Percentiles rank a stretch among this genome's conserved stretches.
Evolutionary conservation across 2,797 vertebrate species (phyloP).

Genomic region (Heterohyrax brucei): DNA sequence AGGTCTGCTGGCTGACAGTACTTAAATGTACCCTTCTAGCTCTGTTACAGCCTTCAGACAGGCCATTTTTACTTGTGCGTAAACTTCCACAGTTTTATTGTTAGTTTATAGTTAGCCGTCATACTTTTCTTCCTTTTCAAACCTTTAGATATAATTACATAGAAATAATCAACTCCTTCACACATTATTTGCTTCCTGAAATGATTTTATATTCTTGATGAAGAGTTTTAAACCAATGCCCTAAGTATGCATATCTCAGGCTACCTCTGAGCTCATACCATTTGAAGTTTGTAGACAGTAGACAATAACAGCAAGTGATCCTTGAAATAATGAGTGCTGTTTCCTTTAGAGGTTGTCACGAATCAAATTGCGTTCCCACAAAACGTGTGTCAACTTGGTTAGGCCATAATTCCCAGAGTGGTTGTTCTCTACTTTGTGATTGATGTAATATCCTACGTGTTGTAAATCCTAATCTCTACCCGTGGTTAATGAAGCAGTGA

Average conservation of each 20-base stretch:
- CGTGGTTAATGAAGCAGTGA: too few species aligned
- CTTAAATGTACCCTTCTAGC: not conserved
- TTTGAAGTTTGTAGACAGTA: slow-evolving; percentile 50
- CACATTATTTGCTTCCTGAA: not conserved
- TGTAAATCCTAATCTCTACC: too few species aligned
- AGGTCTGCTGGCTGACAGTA: not conserved
- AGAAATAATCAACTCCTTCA: not conserved
- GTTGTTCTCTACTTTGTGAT: too few species aligned
- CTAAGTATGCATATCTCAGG: not conserved
- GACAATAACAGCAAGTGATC: slow-evolving; percentile 15
- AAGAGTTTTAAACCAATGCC: slow-evolving; percentile 8
- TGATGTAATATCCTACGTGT: too few species aligned
- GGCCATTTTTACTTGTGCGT: not conserved
- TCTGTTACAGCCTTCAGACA: not conserved
- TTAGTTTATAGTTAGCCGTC: not conserved
- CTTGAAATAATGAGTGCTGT: slow-evolving; percentile 56
- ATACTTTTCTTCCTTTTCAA: not conserved
- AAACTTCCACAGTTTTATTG: not conserved
- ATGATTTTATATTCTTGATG: not conserved
- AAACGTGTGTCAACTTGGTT: too few species aligned
- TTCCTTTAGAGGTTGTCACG: too few species aligned
- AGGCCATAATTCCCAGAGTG: too few species aligned
- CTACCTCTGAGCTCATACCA: not conserved
- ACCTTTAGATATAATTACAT: not conserved
- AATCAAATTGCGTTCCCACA: too few species aligned